Evolutionary conservation across 1,140 invertebrate genomes (phyloP).

Genomic region (Anastrepha obliqua): DNA sequence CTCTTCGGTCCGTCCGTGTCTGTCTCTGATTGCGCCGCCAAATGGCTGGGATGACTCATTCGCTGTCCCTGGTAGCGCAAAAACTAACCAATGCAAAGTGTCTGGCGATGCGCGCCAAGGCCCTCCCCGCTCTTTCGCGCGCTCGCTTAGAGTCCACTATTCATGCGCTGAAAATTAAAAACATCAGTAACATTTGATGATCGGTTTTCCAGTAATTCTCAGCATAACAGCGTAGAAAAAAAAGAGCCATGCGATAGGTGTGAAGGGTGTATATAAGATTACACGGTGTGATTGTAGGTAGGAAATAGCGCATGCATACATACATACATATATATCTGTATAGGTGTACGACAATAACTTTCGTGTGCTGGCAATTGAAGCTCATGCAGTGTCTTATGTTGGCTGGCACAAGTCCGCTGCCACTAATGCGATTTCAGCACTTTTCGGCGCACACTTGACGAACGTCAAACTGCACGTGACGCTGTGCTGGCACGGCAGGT

Average conservation of each 20-base stretch:
- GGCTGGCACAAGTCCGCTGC: slow-evolving; percentile 21
- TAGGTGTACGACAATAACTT: not conserved
- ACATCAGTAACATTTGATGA: slow-evolving; percentile 29
- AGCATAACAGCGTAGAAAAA: not conserved
- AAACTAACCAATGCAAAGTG: not conserved
- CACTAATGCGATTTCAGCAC: slow-evolving; percentile 44
- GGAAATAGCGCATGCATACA: not conserved
- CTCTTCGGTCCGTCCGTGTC: not conserved
- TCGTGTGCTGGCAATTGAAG: not conserved
- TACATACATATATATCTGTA: too few relatives aligned
- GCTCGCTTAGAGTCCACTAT: not conserved
- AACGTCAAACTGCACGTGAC: slow-evolving; percentile 28
- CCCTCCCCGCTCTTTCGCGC: not conserved
- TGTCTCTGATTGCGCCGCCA: not conserved
- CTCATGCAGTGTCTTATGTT: not conserved
- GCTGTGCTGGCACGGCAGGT: slow-evolving; percentile 6
- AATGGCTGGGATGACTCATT: slow-evolving; percentile 10
- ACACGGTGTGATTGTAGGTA: not conserved
- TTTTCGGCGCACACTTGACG: slow-evolving; percentile 24
- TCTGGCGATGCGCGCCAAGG: slow-evolving; percentile 16
- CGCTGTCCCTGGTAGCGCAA: not conserved
- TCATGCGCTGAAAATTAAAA: slow-evolving; percentile 37
- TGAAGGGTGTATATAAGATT: not conserved
- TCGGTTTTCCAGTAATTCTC: slow-evolving; percentile 24
- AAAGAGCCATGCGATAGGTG: not conserved